Percentiles rank a stretch among this genome's conserved stretches.
Evolutionary conservation across 2,888 invertebrate genomes (phyloP).

Genomic region (Drosophila nr. medialis): DNA sequence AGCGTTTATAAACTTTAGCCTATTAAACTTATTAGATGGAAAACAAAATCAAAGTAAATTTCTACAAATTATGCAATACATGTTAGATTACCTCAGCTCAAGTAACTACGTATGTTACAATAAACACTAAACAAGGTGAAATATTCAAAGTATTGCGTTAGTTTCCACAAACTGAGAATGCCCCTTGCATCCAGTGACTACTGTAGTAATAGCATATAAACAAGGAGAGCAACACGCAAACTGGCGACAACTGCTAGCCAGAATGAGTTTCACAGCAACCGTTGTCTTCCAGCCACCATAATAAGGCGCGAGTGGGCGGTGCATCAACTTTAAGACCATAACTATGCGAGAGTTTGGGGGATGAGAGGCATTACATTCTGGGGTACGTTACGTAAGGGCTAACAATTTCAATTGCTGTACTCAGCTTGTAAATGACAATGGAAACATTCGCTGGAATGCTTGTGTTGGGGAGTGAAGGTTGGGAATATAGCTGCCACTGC

Average conservation of each 20-base stretch:
- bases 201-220: constrained; percentile 17
- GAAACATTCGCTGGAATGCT: constrained; percentile 30
- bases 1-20: background rate
- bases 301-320: constrained; percentile 39
- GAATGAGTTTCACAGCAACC: constrained; percentile 28
- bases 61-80: background rate
- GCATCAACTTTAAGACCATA: constrained; percentile 27
- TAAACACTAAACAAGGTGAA: background rate
- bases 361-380: background rate
- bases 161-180: background rate
- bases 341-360: constrained; percentile 23
- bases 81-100: background rate
- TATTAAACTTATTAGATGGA: background rate
- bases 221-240: constrained; percentile 15
- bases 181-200: background rate
- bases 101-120: background rate
- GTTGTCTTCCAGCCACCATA: constrained; percentile 47
- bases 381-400: constrained; percentile 49
- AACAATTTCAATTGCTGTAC: constrained; percentile 67
- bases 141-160: constrained; percentile 3
- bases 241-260: constrained; percentile 9
- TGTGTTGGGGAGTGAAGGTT: no score
- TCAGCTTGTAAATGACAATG: constrained; percentile 44
- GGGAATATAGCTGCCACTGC: background rate
- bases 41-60: background rate